A percentile compares a stretch with the other conserved stretches of the same genome.
These are phyloP conservation scores for Callyntrura guangdongensis DNA, from an alignment of 2,888 invertebrate species.

Conservation along the genomic window DNA sequence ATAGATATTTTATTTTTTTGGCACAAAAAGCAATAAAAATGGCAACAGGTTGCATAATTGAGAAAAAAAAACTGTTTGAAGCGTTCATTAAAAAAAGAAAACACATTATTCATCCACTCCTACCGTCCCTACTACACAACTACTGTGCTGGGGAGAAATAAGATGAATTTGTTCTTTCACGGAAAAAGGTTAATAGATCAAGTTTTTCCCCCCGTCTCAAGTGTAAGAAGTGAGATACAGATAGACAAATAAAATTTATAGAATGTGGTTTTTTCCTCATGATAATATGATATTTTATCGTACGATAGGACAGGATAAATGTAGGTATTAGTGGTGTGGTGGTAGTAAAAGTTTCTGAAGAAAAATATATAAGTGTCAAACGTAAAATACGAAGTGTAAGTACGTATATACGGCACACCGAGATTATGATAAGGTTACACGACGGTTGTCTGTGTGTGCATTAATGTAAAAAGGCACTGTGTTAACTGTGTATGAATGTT, in stretches of 20 bases:
- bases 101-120: too few species aligned
- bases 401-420: background rate
- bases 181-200: constrained; percentile 69
- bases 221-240: background rate
- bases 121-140: too few species aligned
- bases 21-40: constrained; percentile 11
- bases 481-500: background rate
- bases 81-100: too few species aligned
- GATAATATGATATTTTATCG: constrained; percentile 24
- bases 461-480: too few species aligned
- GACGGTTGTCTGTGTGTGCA: background rate
- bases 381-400: too few species aligned
- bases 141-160: constrained; percentile 60
- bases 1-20: background rate
- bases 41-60: constrained; percentile 62
- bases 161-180: constrained; percentile 57
- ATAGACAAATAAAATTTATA: constrained; percentile 6
- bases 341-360: background rate
- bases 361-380: constrained; percentile 3
- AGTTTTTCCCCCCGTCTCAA: constrained; percentile 48
- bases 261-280: constrained; percentile 16
- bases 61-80: constrained; percentile 20
- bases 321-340: constrained; percentile 11
- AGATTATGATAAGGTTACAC: background rate
- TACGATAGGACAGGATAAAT: background rate